A percentile compares a stretch with the other conserved stretches of the same genome.
These are phyloP conservation scores for Syngnathoides biaculeatus DNA, from an alignment of 2,113 vertebrate genomes.

Conservation along the genomic window DNA sequence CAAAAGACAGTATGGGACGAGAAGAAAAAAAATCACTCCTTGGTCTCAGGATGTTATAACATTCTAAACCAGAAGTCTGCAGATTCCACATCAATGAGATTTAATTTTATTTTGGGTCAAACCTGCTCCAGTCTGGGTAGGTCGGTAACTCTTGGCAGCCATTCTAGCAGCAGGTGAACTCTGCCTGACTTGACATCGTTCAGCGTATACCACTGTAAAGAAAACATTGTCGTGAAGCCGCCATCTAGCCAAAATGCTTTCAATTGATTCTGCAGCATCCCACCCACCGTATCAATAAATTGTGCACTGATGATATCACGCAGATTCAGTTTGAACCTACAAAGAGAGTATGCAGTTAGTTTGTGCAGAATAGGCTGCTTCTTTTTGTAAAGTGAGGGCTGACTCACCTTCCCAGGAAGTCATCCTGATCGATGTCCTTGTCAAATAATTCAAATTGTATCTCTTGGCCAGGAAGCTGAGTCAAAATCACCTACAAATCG, in stretches of 20 bases:
- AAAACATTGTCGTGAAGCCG: not conserved
- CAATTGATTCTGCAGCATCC: not conserved
- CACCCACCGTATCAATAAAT: slow-evolving; percentile 80
- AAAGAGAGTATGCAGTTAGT: slow-evolving; percentile 16
- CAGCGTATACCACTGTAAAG: slow-evolving; percentile 82
- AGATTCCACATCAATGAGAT: not conserved
- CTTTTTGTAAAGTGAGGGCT: not conserved
- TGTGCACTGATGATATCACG: slow-evolving; percentile 76
- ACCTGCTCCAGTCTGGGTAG: slow-evolving; percentile 80
- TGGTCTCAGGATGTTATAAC: too few species aligned
- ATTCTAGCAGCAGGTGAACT: slow-evolving; percentile 83
- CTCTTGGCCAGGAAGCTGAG: slow-evolving; percentile 83
- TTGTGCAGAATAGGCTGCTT: too few species aligned
- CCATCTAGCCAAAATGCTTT: not conserved
- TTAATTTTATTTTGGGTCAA: not conserved
- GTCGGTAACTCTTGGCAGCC: slow-evolving; percentile 73
- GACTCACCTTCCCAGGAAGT: slow-evolving; percentile 84
- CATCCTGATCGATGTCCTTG: slow-evolving; percentile 88
- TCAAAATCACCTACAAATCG: slow-evolving; percentile 77
- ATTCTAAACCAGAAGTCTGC: not conserved
- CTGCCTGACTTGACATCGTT: slow-evolving; percentile 86
- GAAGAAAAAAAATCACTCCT: too few species aligned
- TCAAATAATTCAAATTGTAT: slow-evolving; percentile 86
- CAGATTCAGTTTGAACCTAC: slow-evolving; percentile 82
- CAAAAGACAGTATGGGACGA: not conserved